Percentiles rank a stretch among this genome's conserved stretches.
Evolutionary conservation across 2,888 invertebrate genomes (phyloP).

Genomic region (Malthinus seriepunctatus): DNA sequence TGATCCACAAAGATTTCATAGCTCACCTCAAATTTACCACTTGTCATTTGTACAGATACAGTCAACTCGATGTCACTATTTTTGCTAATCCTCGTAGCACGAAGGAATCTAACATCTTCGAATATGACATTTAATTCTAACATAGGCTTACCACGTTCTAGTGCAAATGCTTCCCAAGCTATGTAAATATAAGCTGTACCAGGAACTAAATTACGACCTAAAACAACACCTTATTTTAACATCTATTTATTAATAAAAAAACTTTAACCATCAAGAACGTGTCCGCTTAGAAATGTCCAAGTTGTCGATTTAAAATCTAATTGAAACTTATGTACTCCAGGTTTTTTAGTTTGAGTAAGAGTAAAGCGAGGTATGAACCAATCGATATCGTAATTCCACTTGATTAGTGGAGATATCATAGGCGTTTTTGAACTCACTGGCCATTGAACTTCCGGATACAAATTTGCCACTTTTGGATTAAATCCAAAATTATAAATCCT

Average conservation of each 20-base stretch:
- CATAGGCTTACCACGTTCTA: constrained; percentile 46
- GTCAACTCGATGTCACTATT: constrained; percentile 42
- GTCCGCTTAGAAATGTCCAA: constrained; percentile 74
- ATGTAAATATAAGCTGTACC: constrained; percentile 62
- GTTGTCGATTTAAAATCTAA: constrained; percentile 67
- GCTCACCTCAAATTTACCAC: constrained; percentile 44
- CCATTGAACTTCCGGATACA: constrained; percentile 75
- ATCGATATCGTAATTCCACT: constrained; percentile 84
- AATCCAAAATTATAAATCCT: constrained; percentile 79
- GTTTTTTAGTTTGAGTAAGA: constrained; percentile 68
- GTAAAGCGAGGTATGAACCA: constrained; percentile 74
- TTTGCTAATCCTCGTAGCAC: constrained; percentile 60
- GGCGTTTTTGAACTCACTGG: constrained; percentile 87
- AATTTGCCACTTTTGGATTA: constrained; percentile 70
- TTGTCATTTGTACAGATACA: constrained; percentile 39
- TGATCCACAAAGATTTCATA: neutral
- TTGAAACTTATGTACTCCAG: constrained; percentile 66
- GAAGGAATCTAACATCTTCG: constrained; percentile 62
- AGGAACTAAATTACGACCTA: constrained; percentile 56
- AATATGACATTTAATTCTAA: constrained; percentile 59
- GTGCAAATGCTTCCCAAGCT: constrained; percentile 60
- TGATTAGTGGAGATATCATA: constrained; percentile 79
- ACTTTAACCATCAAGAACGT: constrained; percentile 77
- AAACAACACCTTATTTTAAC: neutral
- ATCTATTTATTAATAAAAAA: neutral